Evolutionary conservation across 2,797 vertebrate genomes (phyloP), one percentile per base, ranked within the genome.

Genomic region (Paguma larvata): DNA sequence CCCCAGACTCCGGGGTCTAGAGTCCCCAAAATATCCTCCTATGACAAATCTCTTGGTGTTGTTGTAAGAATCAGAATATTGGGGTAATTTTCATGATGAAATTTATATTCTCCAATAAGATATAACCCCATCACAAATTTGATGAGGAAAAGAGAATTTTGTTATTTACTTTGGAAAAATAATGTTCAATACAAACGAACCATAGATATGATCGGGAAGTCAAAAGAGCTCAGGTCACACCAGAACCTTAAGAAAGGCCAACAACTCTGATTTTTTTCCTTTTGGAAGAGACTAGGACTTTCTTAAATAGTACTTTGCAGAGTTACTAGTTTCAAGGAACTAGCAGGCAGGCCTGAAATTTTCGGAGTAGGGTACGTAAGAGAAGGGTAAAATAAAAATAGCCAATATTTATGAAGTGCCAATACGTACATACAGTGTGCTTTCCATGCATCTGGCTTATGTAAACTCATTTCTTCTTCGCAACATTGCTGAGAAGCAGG

Each of bases 301-400:
- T 90, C 46, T 88, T 82, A 62, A 44, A 30, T 41, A 85, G 15
- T 2, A 79, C 25, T 62, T 27, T 1, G 13, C 63, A 67, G 19
- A 62, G 13, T 59, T 41, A 38, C 14, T 90, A 68, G 85, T 82
- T 88, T 78, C 13, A 23, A 53, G 34, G 34, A 12, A 13, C 32
- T 85, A 83, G 75, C 19, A 75, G 15, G 1, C 7, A 70, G 38
- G 32, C 1, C 41, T 89, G 15, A 68, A 65, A 70, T 93, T 70
- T 87, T 32, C 46, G 90, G 14, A 48, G 41, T 27, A 82, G 78
- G 8, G 34, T 38, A 83, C 2, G 41, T 30, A n/a, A 77, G 19
- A 10, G 41, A 27, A 18, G 63, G 12, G 53, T 91, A 59, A 95
- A 89, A 93, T 83, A 72, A 92, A 97, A 94, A 92, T 5, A 82